Base-by-base conservation (phyloP, 2,888 invertebrate genomes). In the Ophion slaviceki region DNA sequence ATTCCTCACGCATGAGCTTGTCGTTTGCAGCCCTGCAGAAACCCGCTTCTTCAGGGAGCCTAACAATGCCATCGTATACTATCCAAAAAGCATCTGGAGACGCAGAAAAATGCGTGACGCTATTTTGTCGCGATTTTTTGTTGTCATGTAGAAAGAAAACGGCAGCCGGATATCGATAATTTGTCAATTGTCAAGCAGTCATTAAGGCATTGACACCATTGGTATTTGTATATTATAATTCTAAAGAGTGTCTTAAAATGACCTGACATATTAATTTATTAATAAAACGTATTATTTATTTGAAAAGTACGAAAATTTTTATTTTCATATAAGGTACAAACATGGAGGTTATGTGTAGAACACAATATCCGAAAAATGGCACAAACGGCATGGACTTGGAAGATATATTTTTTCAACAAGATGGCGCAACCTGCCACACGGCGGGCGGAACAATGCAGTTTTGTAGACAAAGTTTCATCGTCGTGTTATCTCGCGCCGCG, bases 11-110 rank as follows among this genome's bases (percentile, higher is more conserved):
- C 47, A 2, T n/a, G 75, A 11, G 28, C 47, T 45, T 20, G 7
- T 59, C 47, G 10, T 28, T 61, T 62, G 28, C 32, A 64, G 47
- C 47, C 75, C 32, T 32, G 24, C 53, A 53, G 47, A 75, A 75
- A 64, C 32, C 28, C 47, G 67, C 78, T 57, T 77, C 62, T 68
- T 61, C 71, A 28, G 24, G 59, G 20, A 32, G 6, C 20, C 20
- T 17, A n/a, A 28, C 24, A 62, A 62, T n/a, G 17, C 45, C 6
- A 75, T 24, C 32, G 17, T 14, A 14, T 20, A 28, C 20, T 45
- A 10, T 17, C 24, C 17, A 62, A 45, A 62, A 45, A n/a, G 36
- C 3, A n/a, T 61, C 61, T 20, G 24, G 10, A 2, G 24, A 61
- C 24, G 2, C 0, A 61, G 3, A 61, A 61, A 61, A 61, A 61